These are phyloP conservation scores for Virgularia gustaviana DNA, from an alignment of 92 coral and sea anemone genomes.

Conservation along the genomic window DNA sequence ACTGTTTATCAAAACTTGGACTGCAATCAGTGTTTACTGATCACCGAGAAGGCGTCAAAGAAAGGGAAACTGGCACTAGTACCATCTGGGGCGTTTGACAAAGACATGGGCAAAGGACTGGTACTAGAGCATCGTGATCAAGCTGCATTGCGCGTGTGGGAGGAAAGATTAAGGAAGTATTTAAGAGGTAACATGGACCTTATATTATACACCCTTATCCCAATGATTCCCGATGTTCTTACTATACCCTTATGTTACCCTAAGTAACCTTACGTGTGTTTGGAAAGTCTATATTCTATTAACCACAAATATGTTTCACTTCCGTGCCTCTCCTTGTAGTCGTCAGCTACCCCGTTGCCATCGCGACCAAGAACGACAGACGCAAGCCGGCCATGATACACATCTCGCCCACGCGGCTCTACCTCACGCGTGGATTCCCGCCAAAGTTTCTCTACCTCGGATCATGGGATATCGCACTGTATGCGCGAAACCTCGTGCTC, in stretches of 20 bases:
- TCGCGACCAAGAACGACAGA: constrained; percentile 9
- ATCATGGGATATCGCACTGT: constrained; percentile 31
- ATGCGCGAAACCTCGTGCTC: constrained; percentile 21
- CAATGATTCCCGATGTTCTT: background rate
- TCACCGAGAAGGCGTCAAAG: constrained; percentile 17
- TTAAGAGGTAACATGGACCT: constrained; percentile 19
- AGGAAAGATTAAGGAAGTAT: constrained; percentile 16
- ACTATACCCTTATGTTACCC: too few species aligned
- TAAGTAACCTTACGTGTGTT: background rate
- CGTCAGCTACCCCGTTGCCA: constrained; percentile 33
- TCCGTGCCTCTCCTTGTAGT: too few species aligned
- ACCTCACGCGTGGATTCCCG: constrained; percentile 44
- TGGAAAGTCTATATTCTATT: too few species aligned
- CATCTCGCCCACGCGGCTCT: constrained; percentile 36
- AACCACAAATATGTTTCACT: too few species aligned
- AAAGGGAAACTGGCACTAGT: constrained; percentile 37
- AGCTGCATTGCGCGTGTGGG: constrained; percentile 17
- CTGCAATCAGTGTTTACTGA: constrained; percentile 20
- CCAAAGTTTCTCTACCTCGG: constrained; percentile 34
- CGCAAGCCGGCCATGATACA: constrained; percentile 19
- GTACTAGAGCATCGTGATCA: constrained; percentile 33
- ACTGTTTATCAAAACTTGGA: constrained; percentile 19
- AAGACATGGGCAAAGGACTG: constrained; percentile 34
- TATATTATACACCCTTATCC: background rate
- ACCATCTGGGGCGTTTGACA: constrained; percentile 24